phyloP scores from a whole-genome alignment of 2,797 vertebrate species.

The Cichlasoma orientale region DNA sequence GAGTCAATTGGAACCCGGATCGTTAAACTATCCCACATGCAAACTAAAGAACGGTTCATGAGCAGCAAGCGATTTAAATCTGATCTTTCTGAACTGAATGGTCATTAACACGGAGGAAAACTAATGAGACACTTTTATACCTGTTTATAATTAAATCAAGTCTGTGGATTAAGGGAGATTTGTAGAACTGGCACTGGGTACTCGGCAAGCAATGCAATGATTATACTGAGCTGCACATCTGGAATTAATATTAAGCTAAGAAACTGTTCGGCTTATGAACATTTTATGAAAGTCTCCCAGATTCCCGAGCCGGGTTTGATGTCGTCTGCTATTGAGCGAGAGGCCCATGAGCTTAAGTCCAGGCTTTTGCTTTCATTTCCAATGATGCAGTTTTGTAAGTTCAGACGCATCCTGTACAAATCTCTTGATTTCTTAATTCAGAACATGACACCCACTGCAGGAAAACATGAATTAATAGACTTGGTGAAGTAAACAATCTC shows the following conservation, averaged over 20 bases:
- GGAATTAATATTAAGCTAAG: slow-evolving; percentile 9
- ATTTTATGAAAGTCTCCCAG: slow-evolving; percentile 5
- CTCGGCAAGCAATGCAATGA: background rate
- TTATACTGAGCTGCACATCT: slow-evolving; percentile 8
- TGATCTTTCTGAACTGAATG: background rate
- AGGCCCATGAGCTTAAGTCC: slow-evolving; percentile 12
- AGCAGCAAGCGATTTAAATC: background rate
- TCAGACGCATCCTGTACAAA: slow-evolving; percentile 9
- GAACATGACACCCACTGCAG: background rate
- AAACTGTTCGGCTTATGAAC: slow-evolving; percentile 10
- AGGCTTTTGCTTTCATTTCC: slow-evolving; percentile 12
- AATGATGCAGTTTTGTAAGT: slow-evolving; percentile 7
- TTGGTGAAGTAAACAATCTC: slow-evolving; percentile 15
- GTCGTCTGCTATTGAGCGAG: background rate
- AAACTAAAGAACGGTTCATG: background rate
- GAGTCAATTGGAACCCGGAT: background rate
- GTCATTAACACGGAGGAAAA: background rate
- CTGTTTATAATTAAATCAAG: slow-evolving; percentile 1
- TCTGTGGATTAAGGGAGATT: slow-evolving; percentile 20
- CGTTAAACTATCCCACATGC: background rate
- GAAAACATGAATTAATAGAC: slow-evolving; percentile 17
- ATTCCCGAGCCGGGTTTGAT: slow-evolving; percentile 15
- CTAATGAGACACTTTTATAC: background rate
- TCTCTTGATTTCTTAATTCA: slow-evolving; percentile 23
- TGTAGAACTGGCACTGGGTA: background rate